These are phyloP conservation scores for Noctuana brunneofusca DNA, from an alignment of 2,888 invertebrate species.

Conservation along the genomic window DNA sequence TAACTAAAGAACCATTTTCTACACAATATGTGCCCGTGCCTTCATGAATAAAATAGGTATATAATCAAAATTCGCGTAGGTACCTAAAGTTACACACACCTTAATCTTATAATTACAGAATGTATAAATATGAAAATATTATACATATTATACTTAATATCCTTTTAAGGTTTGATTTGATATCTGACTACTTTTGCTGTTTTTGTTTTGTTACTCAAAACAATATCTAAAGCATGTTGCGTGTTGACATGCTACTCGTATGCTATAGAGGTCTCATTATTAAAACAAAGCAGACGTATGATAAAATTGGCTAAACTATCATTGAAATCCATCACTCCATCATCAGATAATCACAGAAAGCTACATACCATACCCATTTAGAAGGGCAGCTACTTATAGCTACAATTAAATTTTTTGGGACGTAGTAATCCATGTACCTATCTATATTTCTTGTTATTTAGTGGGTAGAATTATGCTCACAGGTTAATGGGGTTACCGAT, in stretches of 20 bases:
- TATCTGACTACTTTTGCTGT: conserved; percentile 26
- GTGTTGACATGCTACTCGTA: conserved; percentile 54
- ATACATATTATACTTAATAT: conserved; percentile 15
- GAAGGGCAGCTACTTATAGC: conserved; percentile 25
- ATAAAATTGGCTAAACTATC: conserved; percentile 34
- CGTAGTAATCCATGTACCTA: conserved; percentile 33
- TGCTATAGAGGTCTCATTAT: conserved; percentile 35
- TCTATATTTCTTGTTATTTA: conserved; percentile 35
- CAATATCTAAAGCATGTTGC: conserved; percentile 66
- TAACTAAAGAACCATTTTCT: no score
- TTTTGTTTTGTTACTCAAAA: conserved; percentile 57
- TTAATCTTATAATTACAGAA: conserved; percentile 27
- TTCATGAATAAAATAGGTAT: neutral
- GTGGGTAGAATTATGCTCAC: conserved; percentile 37
- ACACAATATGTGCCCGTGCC: no score
- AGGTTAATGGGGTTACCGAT: conserved; percentile 28
- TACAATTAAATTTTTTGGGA: conserved; percentile 23
- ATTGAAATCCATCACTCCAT: conserved; percentile 25
- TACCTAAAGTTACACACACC: neutral
- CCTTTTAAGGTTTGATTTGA: conserved; percentile 23
- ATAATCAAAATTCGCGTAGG: neutral
- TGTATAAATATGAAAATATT: conserved; percentile 33
- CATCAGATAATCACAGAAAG: conserved; percentile 16
- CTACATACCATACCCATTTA: conserved; percentile 12
- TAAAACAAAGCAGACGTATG: conserved; percentile 15